Base-by-base conservation (phyloP, 37 sponge, comb jelly and placozoan genomes). In the Theonella swinhoei region DNA sequence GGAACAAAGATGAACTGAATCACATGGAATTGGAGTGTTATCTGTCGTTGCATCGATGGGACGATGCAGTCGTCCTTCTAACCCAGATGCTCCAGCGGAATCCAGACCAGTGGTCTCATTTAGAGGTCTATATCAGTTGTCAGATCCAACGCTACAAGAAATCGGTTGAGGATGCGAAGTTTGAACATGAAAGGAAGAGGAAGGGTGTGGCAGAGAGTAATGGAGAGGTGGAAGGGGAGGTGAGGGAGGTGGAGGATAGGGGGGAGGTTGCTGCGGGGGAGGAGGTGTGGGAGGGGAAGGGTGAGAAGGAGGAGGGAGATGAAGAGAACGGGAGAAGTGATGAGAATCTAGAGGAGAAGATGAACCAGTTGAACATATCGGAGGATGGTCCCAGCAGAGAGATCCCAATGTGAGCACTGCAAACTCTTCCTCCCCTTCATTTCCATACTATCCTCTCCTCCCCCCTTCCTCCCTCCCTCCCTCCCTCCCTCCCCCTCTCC, bases 31-130 rank as follows among this genome's bases (percentile, higher is more conserved):
- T 93, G 74, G 84, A 80, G 9, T 86, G 82, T 33, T 61, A 86
- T 39, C 33, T 87, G 25, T 43, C 33, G 24, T 63, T 89, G 39
- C 43, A 75, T 64, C 54, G 33, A 64, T 79, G 70, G 77, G 83
- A 86, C 36, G 77, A 79, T 22, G 73, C 73, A 1, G 76, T 72
- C 36, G 41, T 42, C 42, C 78, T 43, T 25, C 39, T 81, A 2
- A n/a, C 63, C 1, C 63, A 65, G 19, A 58, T 87, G 7, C 28
- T 87, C 1, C 43, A 41, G 24, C 42, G 61, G 17, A 42, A 42
- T 19, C 87, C 91, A 25, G 94, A 93, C 76, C 86, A 86, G 47
- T 93, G 94, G 94, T 70, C 70, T 25, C 47, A 79, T 74, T 58
- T 80, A 4, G 39, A 61, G 37, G 47, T 43, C 29, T 93, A 89